These are phyloP conservation scores for Puffinus mauretanicus DNA, from an alignment of 2,113 vertebrate genomes.

Conservation along the genomic window DNA sequence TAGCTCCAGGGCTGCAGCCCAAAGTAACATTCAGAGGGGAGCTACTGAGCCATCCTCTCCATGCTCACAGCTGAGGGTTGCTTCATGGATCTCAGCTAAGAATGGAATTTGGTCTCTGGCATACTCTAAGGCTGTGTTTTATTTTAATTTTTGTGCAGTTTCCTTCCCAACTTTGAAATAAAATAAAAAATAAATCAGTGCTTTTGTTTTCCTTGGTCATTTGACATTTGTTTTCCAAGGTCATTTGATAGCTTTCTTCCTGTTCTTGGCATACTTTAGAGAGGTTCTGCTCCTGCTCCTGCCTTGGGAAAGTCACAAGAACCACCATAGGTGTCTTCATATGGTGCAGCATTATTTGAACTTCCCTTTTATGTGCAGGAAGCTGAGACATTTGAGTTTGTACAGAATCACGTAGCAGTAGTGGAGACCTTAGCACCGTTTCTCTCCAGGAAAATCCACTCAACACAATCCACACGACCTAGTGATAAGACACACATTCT, in stretches of 20 bases:
- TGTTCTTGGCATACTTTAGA: background rate
- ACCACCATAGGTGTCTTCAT: background rate
- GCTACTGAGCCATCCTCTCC: background rate
- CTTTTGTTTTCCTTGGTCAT: background rate
- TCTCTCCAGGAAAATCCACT: background rate
- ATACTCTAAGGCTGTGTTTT: background rate
- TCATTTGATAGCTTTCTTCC: background rate
- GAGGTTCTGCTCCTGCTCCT: background rate
- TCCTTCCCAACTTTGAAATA: background rate
- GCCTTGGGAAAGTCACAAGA: background rate
- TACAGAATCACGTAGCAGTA: background rate
- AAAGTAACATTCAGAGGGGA: background rate
- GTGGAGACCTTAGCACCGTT: background rate
- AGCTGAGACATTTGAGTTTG: background rate
- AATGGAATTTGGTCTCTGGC: background rate
- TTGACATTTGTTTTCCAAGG: background rate
- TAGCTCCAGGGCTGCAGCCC: background rate
- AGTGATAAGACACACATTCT: background rate
- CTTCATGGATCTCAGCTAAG: background rate
- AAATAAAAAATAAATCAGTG: background rate
- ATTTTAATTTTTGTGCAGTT: background rate
- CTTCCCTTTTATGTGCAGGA: background rate
- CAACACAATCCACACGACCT: background rate
- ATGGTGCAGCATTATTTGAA: background rate
- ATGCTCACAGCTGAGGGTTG: background rate